Conservation (phyloP, 92 coral and sea anemone species). For the Meandrina meandrites region DNA sequence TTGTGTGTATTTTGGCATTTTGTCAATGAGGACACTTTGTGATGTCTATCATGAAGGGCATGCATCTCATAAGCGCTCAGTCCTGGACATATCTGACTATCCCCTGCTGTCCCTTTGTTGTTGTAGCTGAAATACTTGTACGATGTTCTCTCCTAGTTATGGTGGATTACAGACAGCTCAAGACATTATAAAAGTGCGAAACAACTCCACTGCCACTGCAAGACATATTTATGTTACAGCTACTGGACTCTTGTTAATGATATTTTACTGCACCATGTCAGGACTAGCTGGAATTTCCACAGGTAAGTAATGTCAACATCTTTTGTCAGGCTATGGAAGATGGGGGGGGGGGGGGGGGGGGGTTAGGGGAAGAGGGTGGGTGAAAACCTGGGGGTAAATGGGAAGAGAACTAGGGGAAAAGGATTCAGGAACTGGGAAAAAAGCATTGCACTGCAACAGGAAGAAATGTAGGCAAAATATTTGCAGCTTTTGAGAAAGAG, state of each 20-base stretch:
- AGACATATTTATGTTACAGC: slow-evolving; percentile 65
- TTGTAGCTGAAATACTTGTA: no score
- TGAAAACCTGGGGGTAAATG: neutral
- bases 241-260: slow-evolving; percentile 68
- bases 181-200: slow-evolving; percentile 39
- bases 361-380: neutral
- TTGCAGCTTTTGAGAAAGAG: no score
- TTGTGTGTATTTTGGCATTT: no score
- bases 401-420: no score
- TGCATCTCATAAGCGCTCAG: no score
- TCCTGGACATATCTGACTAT: no score
- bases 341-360: neutral
- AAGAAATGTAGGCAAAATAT: no score
- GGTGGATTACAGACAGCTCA: slow-evolving; percentile 66
- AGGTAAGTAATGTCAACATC: slow-evolving; percentile 41
- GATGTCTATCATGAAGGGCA: no score
- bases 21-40: no score
- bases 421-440: no score
- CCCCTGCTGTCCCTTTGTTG: no score
- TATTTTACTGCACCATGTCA: slow-evolving; percentile 80
- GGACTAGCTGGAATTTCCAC: slow-evolving; percentile 89
- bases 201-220: slow-evolving; percentile 10
- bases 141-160: slow-evolving; percentile 49
- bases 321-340: neutral
- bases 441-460: no score